Base-by-base conservation (phyloP, 2,113 vertebrate genomes). In the Laticauda colubrina region DNA sequence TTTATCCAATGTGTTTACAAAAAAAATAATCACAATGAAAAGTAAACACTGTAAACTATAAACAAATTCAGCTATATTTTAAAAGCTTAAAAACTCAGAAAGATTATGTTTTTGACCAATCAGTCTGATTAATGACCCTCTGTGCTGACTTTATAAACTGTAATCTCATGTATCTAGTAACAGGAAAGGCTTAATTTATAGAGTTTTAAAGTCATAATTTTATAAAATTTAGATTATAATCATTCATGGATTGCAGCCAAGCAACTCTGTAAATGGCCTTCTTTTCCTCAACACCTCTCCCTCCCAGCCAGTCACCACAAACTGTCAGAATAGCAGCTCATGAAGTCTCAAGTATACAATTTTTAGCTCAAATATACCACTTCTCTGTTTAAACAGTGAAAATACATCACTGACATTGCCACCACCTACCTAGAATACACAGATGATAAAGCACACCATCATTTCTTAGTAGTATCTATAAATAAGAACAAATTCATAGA, bases 41-140 rank as follows among this genome's bases (percentile, higher is more conserved):
- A 91, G 23, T 15, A 56, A 92, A 1, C 1, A 2, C 43, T 57
- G 64, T 18, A 93, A 45, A 57, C 18, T 39, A 26, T 57, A 57
- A 94, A 55, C 29, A 39, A 86, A 93, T 95, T 96, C 56, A 93
- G 91, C n/a, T 87, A 61, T 53, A 94, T 53, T 91, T 92, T 39
- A 48, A 94, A 93, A 39, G 56, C 51, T 48, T 45, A 34, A 45
- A 91, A 91, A 56, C 12, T 51, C 10, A 23, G 90, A 64, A 91
- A 93, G 39, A 0, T 0, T 57, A 57, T 0, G 0, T 18, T 55
- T 5, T 53, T 29, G 53, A 5, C 75, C 55, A 93, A 87, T 94
- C 86, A 90, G 93, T 87, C 5, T n/a, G 48, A 93, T 85, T 0
- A 93, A 11, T 9, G 86, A 90, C 92, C 89, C 89, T 45, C 87